Conservation (phyloP, 2,797 vertebrate genomes). For the Hypotaenidia philippensis region DNA sequence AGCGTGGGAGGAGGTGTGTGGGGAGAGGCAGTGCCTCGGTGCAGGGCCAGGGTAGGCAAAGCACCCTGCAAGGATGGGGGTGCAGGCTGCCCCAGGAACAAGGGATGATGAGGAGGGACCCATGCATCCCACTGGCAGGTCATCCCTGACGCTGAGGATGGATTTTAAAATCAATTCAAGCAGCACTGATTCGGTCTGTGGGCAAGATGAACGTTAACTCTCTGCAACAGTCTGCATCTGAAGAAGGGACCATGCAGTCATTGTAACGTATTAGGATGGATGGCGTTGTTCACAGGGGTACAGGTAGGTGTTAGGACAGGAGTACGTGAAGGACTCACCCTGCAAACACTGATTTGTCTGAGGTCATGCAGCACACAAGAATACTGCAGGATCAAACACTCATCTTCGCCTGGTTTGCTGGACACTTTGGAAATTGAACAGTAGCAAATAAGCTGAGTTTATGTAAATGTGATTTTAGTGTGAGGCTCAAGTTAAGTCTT, state of each 20-base stretch:
- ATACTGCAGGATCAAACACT: neutral
- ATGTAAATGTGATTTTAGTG: neutral
- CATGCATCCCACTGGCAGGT: fast-evolving
- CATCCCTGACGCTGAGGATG: neutral
- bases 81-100: fast-evolving
- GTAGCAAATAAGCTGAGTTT: neutral
- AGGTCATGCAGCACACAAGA: neutral
- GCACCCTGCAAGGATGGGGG: neutral
- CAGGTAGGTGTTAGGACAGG: neutral
- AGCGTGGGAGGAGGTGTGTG: fast-evolving
- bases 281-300: neutral
- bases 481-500: neutral
- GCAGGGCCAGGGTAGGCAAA: neutral
- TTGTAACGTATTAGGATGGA: fast-evolving
- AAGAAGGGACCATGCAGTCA: neutral
- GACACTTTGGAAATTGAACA: neutral
- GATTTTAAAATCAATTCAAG: neutral
- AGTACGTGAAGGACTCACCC: neutral
- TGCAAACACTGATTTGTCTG: neutral
- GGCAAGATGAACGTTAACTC: neutral
- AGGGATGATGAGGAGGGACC: neutral
- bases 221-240: neutral
- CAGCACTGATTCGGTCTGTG: fast-evolving
- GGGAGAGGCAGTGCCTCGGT: fast-evolving
- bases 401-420: neutral